These are phyloP conservation scores for Leucoptera coffeella DNA, from an alignment of 2,888 invertebrate species.

Conservation along the genomic window DNA sequence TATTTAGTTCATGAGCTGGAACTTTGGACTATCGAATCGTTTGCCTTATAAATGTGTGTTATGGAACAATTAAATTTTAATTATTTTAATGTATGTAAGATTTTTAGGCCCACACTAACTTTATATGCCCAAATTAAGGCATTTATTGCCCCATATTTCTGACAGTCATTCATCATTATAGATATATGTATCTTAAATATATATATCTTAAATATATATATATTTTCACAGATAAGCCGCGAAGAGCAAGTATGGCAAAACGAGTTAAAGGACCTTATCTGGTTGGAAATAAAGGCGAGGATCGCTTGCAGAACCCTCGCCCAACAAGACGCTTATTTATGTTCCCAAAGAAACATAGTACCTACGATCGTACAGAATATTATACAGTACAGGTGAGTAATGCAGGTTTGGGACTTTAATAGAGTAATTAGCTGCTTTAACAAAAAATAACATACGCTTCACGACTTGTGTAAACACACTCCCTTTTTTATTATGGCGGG, in stretches of 20 bases:
- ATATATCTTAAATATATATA: too few relatives aligned
- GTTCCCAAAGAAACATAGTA: constrained; percentile 65
- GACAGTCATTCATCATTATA: too few relatives aligned
- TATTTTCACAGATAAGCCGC: constrained; percentile 59
- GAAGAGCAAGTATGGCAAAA: constrained; percentile 87
- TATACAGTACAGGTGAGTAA: constrained; percentile 63
- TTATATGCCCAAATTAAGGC: neutral
- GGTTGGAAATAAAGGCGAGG: constrained; percentile 85
- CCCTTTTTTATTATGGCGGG: too few relatives aligned
- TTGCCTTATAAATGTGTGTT: neutral
- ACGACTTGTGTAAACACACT: too few relatives aligned
- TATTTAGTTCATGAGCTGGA: too few relatives aligned
- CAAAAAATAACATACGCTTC: too few relatives aligned
- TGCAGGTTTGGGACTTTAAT: too few relatives aligned
- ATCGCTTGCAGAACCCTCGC: constrained; percentile 68
- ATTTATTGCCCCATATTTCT: constrained; percentile 1
- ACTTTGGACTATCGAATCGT: too few relatives aligned
- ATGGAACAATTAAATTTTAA: neutral
- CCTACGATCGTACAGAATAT: constrained; percentile 67
- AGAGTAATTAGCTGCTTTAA: too few relatives aligned
- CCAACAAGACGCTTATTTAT: constrained; percentile 74
- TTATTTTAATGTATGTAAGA: neutral
- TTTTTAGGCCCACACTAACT: too few relatives aligned
- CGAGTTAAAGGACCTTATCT: constrained; percentile 82
- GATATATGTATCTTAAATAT: too few relatives aligned